phyloP scores from a whole-genome alignment of 2,888 invertebrate species.

The Lycia hirtaria region DNA sequence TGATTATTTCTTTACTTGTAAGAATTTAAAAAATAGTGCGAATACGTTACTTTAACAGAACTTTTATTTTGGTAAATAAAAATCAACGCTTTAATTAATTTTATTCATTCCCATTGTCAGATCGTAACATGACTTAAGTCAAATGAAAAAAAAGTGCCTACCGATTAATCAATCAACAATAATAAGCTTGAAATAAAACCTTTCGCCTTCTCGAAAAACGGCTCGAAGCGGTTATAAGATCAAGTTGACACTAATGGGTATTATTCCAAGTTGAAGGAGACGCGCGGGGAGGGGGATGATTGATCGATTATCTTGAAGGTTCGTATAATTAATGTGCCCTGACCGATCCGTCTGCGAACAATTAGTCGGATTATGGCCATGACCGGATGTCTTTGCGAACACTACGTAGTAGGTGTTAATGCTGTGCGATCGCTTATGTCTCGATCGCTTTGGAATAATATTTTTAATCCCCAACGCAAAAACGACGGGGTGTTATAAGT shows the following conservation, averaged over 20 bases:
- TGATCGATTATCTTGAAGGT: conserved; percentile 65
- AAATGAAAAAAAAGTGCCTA: not conserved
- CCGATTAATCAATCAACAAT: conserved; percentile 36
- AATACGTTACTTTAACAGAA: no score
- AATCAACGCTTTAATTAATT: not conserved
- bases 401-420: conserved; percentile 9
- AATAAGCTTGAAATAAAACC: conserved; percentile 37
- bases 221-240: conserved; percentile 49
- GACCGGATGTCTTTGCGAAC: conserved; percentile 40
- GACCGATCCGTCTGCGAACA: conserved; percentile 58
- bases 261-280: conserved; percentile 49
- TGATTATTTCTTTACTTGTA: no score
- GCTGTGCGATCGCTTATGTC: not conserved
- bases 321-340: conserved; percentile 72
- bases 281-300: conserved; percentile 55
- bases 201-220: conserved; percentile 30
- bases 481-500: no score
- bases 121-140: not conserved
- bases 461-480: no score
- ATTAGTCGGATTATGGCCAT: conserved; percentile 53
- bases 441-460: not conserved
- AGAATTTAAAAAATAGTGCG: no score
- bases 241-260: conserved; percentile 66
- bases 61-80: not conserved
- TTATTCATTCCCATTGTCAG: not conserved